Percentiles rank a stretch among this genome's conserved stretches.
Conservation (phyloP, 2,888 invertebrate species). For the Nemoura dubitans region DNA sequence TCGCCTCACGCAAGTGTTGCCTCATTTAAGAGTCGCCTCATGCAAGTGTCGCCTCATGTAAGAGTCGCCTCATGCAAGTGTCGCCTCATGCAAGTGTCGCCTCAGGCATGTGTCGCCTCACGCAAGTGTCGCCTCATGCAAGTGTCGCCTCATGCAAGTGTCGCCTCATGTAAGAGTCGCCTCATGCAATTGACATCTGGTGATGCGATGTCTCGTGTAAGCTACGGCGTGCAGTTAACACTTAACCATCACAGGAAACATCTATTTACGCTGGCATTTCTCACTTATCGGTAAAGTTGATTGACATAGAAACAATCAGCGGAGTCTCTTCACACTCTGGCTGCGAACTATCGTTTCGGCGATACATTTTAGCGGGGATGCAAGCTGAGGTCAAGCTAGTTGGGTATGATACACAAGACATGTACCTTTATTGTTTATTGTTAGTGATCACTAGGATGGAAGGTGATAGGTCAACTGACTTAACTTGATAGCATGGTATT, state of each 20-base stretch:
- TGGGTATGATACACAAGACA: neutral
- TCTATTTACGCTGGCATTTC: neutral
- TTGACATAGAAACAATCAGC: neutral
- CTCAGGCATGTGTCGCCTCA: no score
- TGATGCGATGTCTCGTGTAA: no score
- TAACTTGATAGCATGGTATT: neutral
- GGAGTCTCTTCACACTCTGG: neutral
- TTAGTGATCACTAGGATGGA: neutral
- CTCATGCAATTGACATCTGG: no score
- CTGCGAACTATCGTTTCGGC: neutral
- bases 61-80: no score
- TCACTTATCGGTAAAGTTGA: neutral
- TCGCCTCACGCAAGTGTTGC: no score
- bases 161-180: no score
- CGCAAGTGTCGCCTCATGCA: no score
- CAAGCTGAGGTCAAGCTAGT: neutral
- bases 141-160: no score
- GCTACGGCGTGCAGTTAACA: no score
- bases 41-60: no score
- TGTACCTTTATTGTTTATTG: conserved; percentile 12
- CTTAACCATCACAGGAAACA: neutral
- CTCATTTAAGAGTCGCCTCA: no score
- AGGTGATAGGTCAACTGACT: conserved; percentile 7
- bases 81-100: no score
- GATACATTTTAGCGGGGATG: neutral